Conservation (phyloP, 53 echinoderm and acorn worm genomes). For the Patiria pectinifera region DNA sequence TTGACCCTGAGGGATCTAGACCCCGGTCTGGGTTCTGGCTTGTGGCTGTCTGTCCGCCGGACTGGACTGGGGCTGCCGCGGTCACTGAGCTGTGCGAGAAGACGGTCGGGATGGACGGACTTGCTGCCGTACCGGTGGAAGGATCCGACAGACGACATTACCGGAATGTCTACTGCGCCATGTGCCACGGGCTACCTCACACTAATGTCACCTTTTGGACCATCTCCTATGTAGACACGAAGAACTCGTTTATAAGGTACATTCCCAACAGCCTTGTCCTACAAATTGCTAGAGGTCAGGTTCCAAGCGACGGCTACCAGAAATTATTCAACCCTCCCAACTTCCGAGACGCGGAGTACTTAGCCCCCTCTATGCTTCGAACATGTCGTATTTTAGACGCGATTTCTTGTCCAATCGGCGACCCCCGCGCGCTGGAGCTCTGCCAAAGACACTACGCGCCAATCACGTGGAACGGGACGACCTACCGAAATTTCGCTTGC, state of each 20-base stretch:
- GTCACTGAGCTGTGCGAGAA: slow-evolving; percentile 12
- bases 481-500: slow-evolving; percentile 13
- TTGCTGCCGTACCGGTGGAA: background rate
- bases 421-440: background rate
- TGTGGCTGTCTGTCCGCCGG: slow-evolving; percentile 13
- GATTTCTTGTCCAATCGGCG: background rate
- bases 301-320: no score
- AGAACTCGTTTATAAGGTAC: no score
- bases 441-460: slow-evolving; percentile 9
- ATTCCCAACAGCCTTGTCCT: background rate
- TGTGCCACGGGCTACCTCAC: background rate
- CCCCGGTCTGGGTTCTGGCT: background rate
- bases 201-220: no score
- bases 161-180: slow-evolving; percentile 33
- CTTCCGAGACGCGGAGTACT: background rate
- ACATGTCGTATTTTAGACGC: slow-evolving; percentile 9
- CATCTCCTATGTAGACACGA: no score
- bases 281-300: background rate
- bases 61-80: background rate
- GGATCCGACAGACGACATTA: background rate
- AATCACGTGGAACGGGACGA: background rate
- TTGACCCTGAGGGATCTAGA: no score
- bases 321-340: background rate
- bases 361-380: background rate
- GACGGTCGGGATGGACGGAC: no score